Conservation (phyloP, 64 coral and sea anemone species). For the Stichodactyla mertensii region DNA sequence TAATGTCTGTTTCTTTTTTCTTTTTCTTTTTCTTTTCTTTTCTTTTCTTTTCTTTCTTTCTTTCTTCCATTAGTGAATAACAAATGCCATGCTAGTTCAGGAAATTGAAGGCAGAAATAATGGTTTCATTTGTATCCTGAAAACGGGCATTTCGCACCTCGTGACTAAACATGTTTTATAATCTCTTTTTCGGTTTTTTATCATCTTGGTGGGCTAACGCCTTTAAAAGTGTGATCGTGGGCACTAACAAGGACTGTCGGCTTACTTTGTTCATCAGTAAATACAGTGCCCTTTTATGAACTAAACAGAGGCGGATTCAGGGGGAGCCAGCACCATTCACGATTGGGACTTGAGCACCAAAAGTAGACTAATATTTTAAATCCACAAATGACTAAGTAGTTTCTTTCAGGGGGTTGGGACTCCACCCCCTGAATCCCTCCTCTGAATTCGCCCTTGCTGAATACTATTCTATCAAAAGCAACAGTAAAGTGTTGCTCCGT, state of each 20-base stretch:
- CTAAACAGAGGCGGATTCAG: no score
- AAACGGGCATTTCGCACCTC: not conserved
- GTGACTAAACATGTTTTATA: not conserved
- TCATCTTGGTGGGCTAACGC: not conserved
- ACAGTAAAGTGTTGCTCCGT: not conserved
- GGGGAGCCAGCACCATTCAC: no score
- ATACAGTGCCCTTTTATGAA: not conserved
- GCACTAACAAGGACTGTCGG: slow-evolving; percentile 13
- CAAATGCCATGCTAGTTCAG: not conserved
- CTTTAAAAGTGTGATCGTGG: not conserved
- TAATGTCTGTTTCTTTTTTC: no score
- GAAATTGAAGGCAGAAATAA: not conserved
- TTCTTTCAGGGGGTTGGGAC: no score
- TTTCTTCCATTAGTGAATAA: not conserved
- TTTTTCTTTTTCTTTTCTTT: no score
- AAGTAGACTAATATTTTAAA: no score
- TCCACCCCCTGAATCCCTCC: no score
- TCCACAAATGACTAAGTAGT: no score
- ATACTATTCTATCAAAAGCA: not conserved
- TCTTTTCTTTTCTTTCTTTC: no score
- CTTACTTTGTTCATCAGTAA: slow-evolving; percentile 14
- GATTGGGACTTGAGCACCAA: no score
- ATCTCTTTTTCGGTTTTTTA: not conserved
- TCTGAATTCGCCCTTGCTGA: not conserved
- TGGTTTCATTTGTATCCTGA: not conserved